Evolutionary conservation across 2,113 vertebrate species (phyloP).

Genomic region (Colinus virginianus): DNA sequence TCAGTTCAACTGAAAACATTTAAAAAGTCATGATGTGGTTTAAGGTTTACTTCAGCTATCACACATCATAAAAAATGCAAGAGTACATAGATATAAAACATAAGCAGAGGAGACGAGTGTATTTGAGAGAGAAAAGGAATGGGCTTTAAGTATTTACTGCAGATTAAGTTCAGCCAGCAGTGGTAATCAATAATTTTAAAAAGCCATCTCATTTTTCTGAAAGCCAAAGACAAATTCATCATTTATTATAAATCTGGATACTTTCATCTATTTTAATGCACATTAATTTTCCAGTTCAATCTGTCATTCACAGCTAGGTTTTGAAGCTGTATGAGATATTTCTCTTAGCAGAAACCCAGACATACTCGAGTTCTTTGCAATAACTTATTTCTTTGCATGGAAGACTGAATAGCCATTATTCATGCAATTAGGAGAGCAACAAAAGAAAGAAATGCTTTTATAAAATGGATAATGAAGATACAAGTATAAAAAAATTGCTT

Average conservation of each 20-base stretch:
- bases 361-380: neutral
- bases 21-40: neutral
- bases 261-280: neutral
- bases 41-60: neutral
- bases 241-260: neutral
- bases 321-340: neutral
- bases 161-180: neutral
- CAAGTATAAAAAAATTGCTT: neutral
- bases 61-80: neutral
- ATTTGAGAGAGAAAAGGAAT: neutral
- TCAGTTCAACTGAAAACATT: neutral
- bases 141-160: neutral
- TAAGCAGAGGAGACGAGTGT: rapidly evolving
- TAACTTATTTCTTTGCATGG: neutral
- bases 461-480: neutral
- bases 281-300: neutral
- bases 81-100: neutral
- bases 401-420: neutral
- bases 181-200: neutral
- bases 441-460: neutral
- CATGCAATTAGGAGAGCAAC: neutral
- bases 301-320: neutral
- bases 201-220: neutral
- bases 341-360: neutral
- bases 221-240: neutral